A percentile compares a stretch with the other conserved stretches of the same genome.
These are phyloP conservation scores for Zaprionus tsacasi DNA, from an alignment of 1,140 invertebrate species.

Conservation along the genomic window DNA sequence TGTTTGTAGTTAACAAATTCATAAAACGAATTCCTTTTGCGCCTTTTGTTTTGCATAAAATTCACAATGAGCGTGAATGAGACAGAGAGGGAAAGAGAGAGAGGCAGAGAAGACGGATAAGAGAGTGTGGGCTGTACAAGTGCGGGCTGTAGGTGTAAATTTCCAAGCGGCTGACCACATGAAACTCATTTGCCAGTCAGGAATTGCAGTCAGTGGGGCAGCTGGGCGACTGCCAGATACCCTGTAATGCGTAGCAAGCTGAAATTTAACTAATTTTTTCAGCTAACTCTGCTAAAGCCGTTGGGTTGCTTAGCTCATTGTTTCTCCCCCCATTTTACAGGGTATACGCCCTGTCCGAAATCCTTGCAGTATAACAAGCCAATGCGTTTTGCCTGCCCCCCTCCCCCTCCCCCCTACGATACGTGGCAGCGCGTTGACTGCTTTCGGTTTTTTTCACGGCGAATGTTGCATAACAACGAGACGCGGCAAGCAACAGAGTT, in stretches of 20 bases:
- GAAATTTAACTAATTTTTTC: neutral
- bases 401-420: neutral
- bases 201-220: slow-evolving; percentile 43
- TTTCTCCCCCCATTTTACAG: neutral
- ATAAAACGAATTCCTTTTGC: slow-evolving; percentile 70
- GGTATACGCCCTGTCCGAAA: neutral
- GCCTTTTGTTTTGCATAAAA: slow-evolving; percentile 47
- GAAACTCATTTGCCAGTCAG: slow-evolving; percentile 72
- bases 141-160: slow-evolving; percentile 37
- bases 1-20: slow-evolving; percentile 77
- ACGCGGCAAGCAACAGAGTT: slow-evolving; percentile 24
- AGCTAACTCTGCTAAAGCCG: too few species aligned
- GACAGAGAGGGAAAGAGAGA: neutral
- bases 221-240: slow-evolving; percentile 20
- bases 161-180: slow-evolving; percentile 69
- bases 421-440: slow-evolving; percentile 5
- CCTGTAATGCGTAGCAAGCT: neutral
- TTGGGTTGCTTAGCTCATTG: neutral
- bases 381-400: slow-evolving; percentile 24
- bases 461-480: slow-evolving; percentile 24
- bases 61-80: slow-evolving; percentile 9
- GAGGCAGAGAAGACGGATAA: neutral
- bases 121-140: too few species aligned
- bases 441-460: neutral
- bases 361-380: slow-evolving; percentile 33